Evolutionary conservation across 53 echinoderm and acorn worm genomes (phyloP), one percentile per base, ranked within the genome.

Genomic region (Paracentrotus lividus): DNA sequence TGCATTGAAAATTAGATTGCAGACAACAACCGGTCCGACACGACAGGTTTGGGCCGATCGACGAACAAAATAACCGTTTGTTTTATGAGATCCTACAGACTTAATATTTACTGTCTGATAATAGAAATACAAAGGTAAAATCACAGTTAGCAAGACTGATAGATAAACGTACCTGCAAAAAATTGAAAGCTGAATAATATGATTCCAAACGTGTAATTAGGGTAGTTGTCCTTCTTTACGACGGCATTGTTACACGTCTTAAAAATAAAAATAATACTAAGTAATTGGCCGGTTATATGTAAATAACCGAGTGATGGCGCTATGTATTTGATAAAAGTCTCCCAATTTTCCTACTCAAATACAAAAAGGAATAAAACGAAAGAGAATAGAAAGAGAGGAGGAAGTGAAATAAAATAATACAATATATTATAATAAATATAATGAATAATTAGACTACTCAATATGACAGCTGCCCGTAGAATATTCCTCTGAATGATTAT

Each of bases 241-340:
- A 32, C 33, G 5, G 4, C 20, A 58, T 18, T 21, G 16, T 54
- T 54, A 58, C 58, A 20, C 58, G 64, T 64, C 64, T 72, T 40
- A 40, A 72, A 36, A 27, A 27, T 32, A 15, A 1, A 60, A 60
- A 60, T 24, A 60, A 24, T 60, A n/a, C n/a, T n/a, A n/a, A n/a
- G n/a, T n/a, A n/a, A 18, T n/a, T 54, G 13, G 54, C 29, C 6
- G 36, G 2, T 16, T 72, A 5, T 47, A n/a, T 24, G 81, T 81
- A 81, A 77, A 42, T 77, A 43, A 81, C 26, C 24, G 81, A 45
- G 26, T 81, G 81, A 81, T 81, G 81, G 81, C 81, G 81, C 81
- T 81, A 81, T 47, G 27, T 27, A 81, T 47, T 81, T 81, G 34
- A n/a, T 40, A 61, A 27, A 61, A n/a, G 15, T 72, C 24, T 10